phyloP scores from a whole-genome alignment of 2,797 vertebrate genomes.

The Muscicapa comitata region DNA sequence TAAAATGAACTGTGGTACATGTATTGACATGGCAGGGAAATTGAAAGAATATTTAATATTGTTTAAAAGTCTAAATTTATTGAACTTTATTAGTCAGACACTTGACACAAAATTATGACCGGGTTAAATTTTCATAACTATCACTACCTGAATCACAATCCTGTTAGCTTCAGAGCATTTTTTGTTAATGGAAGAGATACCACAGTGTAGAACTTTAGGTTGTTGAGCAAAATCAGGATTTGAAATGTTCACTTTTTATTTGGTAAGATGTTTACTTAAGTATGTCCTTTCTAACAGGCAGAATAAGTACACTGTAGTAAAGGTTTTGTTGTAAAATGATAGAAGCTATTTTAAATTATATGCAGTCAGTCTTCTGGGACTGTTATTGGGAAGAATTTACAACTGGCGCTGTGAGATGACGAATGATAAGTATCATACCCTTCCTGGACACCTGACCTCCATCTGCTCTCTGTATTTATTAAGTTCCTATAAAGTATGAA shows the following conservation, averaged over 20 bases:
- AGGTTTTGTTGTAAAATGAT: neutral
- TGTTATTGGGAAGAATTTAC: neutral
- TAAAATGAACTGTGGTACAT: neutral
- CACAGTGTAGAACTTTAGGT: neutral
- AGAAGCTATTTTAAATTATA: neutral
- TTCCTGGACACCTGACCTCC: neutral
- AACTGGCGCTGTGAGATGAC: neutral
- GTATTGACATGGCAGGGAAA: neutral
- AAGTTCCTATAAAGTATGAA: neutral
- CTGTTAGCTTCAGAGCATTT: neutral
- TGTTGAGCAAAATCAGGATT: neutral
- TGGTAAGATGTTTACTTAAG: neutral
- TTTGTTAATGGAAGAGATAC: neutral
- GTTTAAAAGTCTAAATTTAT: neutral
- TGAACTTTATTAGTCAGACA: neutral
- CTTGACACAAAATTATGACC: neutral
- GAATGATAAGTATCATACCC: too few species aligned
- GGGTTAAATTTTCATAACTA: neutral
- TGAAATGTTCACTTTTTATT: neutral
- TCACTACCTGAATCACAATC: neutral
- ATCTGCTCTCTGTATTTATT: neutral
- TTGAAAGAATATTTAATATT: neutral
- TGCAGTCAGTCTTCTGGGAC: neutral
- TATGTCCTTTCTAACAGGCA: neutral
- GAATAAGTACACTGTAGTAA: neutral